Evolutionary conservation across 2,888 invertebrate species (phyloP).

Genomic region (Brachyptera risi): DNA sequence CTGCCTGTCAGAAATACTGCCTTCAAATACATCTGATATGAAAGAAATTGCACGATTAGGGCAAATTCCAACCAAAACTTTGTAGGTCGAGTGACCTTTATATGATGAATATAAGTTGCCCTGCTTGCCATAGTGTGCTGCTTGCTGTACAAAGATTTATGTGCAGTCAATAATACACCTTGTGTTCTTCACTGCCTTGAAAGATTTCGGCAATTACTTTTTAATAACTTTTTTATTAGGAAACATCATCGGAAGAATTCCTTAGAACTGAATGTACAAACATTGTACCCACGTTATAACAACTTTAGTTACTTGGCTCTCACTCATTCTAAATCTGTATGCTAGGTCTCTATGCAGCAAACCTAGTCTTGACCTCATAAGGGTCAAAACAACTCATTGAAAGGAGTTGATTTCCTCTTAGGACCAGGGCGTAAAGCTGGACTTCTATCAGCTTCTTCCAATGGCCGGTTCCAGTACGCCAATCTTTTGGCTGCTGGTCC

Average conservation of each 20-base stretch:
- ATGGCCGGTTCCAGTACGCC: background rate
- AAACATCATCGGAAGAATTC: background rate
- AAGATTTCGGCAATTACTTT: constrained; percentile 1
- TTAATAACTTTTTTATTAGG: background rate
- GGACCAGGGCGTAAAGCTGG: background rate
- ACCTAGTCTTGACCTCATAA: background rate
- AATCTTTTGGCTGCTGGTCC: background rate
- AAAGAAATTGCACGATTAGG: background rate
- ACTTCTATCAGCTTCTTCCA: background rate
- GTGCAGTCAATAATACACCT: constrained; percentile 11
- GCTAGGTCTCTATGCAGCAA: background rate
- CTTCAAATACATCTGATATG: constrained; percentile 5
- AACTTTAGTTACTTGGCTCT: background rate
- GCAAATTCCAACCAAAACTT: background rate
- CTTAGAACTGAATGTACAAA: background rate
- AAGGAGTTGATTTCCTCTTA: background rate
- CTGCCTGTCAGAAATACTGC: constrained; percentile 6
- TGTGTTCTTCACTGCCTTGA: background rate
- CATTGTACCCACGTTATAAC: constrained; percentile 3
- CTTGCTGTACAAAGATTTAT: constrained; percentile 2
- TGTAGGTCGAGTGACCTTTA: background rate
- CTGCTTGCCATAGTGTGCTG: constrained; percentile 1
- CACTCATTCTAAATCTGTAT: background rate
- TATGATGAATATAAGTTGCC: constrained; percentile 5
- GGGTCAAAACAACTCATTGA: background rate